Evolutionary conservation across 2,113 vertebrate species (phyloP), one percentile per base, ranked within the genome.

Genomic region (Brachionichthys hirsutus): DNA sequence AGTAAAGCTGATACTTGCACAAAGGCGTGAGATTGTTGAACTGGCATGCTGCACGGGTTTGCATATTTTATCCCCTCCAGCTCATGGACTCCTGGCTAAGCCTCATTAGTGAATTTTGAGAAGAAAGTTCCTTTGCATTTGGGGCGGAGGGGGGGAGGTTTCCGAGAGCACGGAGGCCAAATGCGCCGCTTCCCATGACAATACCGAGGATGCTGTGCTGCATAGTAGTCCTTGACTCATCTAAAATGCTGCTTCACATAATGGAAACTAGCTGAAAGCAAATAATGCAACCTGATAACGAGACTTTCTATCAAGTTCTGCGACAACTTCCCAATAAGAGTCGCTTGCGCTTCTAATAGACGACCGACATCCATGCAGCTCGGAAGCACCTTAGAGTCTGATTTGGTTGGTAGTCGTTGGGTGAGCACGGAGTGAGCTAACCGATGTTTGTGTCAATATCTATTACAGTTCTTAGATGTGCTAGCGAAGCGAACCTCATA

Each of bases 341-440:
- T 85, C 87, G 82, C 83, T 70, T 46, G 62, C 61, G 79, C 75
- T 80, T 78, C 83, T 88, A 88, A 85, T 86, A 70, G 75, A 78
- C 71, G 35, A 76, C 75, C 74, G 78, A 83, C 77, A 77, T 73
- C 70, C 60, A 73, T 58, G 66, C 67, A 42, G 69, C 58, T 70
- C 53, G 16, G 22, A 66, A 63, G 36, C 55, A 30, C 51, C n/a
- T n/a, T n/a, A 15, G 22, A 70, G 17, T 77, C 80, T 87, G 54
- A 86, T 86, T 78, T 82, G 78, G 78, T 81, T 54, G 77, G 74
- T 85, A 87, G 87, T 86, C 80, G 77, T 69, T 58, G 36, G 67
- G 20, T 19, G 65, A 76, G 70, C 67, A 48, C 56, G 42, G 41
- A 73, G 38, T 22, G 73, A 77, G 70, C 66, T 59, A 73, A 75